phyloP scores from a whole-genome alignment of 2,797 vertebrate genomes.

The Enteromius trimaculatus region DNA sequence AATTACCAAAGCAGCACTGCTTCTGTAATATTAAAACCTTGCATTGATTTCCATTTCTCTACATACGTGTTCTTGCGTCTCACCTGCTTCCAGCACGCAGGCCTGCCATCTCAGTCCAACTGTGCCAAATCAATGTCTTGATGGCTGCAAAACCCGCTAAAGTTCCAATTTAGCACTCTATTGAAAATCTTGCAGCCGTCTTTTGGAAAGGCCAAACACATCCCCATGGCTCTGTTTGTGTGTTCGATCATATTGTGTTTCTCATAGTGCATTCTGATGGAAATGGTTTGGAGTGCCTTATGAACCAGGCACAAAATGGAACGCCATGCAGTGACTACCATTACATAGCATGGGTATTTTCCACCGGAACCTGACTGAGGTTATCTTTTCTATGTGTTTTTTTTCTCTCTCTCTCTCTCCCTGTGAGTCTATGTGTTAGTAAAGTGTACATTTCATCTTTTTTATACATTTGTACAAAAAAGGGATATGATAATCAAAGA shows the following conservation, averaged over 20 bases:
- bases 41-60: constrained; percentile 86
- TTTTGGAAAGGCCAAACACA: constrained; percentile 51
- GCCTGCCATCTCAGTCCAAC: constrained; percentile 75
- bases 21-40: constrained; percentile 83
- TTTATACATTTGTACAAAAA: not conserved
- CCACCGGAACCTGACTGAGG: not conserved
- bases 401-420: not conserved
- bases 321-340: constrained; percentile 1
- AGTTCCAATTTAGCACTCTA: constrained; percentile 84
- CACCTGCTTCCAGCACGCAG: constrained; percentile 71
- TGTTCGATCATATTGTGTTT: constrained; percentile 41
- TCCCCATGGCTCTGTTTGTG: constrained; percentile 44
- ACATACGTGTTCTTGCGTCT: constrained; percentile 71
- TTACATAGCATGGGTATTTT: constrained; percentile 2
- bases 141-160: constrained; percentile 71
- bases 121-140: constrained; percentile 77
- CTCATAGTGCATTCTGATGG: constrained; percentile 26
- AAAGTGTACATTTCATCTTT: not conserved
- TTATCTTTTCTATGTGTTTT: not conserved
- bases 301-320: constrained; percentile 10
- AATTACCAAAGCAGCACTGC: constrained; percentile 76
- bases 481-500: not conserved
- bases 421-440: not conserved
- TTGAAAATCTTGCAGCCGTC: constrained; percentile 75
- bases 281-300: constrained; percentile 25